These are phyloP conservation scores for Tetragnatha versicolor DNA, from an alignment of 1,140 invertebrate species.

Conservation along the genomic window DNA sequence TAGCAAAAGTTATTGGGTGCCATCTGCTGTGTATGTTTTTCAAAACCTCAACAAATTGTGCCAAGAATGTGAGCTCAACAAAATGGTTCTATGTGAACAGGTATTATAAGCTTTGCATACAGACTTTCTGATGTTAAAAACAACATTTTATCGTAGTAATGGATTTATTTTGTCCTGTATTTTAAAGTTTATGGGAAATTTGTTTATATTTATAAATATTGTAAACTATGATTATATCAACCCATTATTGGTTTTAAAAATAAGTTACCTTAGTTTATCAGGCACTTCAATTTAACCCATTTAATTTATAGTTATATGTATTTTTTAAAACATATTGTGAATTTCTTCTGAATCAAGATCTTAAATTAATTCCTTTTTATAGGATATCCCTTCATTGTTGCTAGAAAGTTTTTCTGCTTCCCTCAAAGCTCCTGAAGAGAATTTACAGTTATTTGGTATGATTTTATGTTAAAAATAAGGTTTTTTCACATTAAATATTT, in stretches of 20 bases:
- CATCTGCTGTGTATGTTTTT: slow-evolving; percentile 20
- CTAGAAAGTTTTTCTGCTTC: slow-evolving; percentile 29
- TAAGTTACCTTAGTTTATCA: neutral
- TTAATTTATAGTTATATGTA: neutral
- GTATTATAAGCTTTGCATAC: neutral
- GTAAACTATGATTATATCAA: neutral
- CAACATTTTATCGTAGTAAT: neutral
- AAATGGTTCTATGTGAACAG: slow-evolving; percentile 23
- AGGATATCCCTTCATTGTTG: slow-evolving; percentile 30
- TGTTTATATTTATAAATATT: neutral
- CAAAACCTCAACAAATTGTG: slow-evolving; percentile 31
- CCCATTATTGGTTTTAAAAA: neutral
- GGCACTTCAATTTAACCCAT: neutral
- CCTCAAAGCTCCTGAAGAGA: neutral
- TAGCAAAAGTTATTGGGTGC: neutral
- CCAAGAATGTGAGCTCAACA: slow-evolving; percentile 46
- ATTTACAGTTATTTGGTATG: slow-evolving; percentile 20
- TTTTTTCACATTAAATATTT: neutral
- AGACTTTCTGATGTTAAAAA: neutral
- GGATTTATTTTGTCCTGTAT: neutral
- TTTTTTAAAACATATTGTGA: neutral
- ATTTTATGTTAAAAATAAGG: neutral
- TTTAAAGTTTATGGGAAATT: neutral
- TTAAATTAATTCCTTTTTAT: neutral
- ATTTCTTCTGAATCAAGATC: neutral